Conservation (phyloP, 2,888 invertebrate species). For the Cephus runcator region DNA sequence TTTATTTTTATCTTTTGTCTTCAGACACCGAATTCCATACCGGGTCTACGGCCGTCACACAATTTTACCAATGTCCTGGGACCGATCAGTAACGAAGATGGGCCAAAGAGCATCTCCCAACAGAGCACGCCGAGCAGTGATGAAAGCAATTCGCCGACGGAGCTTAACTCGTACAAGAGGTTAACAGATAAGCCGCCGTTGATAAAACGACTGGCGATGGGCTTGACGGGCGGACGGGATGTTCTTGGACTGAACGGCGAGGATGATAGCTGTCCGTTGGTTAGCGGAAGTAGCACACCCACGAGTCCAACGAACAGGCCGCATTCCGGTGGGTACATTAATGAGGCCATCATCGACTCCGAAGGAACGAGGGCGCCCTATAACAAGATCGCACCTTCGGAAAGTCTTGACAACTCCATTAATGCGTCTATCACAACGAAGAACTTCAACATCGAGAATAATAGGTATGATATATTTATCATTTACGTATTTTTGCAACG, state of each 20-base stretch:
- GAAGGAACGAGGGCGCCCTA: slow-evolving; percentile 62
- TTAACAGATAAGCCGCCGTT: slow-evolving; percentile 85
- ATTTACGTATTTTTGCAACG: background rate
- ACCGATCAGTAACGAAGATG: slow-evolving; percentile 58
- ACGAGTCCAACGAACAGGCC: slow-evolving; percentile 75
- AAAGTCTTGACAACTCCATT: slow-evolving; percentile 59
- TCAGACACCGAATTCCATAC: slow-evolving; percentile 73
- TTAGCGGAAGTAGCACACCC: slow-evolving; percentile 76
- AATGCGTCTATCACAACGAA: slow-evolving; percentile 66
- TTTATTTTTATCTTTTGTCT: slow-evolving; percentile 9
- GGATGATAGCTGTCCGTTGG: slow-evolving; percentile 82
- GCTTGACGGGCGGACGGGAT: slow-evolving; percentile 69
- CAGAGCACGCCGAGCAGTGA: slow-evolving; percentile 79
- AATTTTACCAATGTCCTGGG: slow-evolving; percentile 68
- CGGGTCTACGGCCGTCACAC: slow-evolving; percentile 75
- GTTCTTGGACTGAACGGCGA: slow-evolving; percentile 66
- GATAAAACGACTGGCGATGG: slow-evolving; percentile 81
- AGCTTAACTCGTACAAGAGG: slow-evolving; percentile 86
- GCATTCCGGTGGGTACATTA: slow-evolving; percentile 82
- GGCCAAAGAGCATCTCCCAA: slow-evolving; percentile 64
- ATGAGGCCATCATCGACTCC: slow-evolving; percentile 79
- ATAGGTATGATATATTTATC: slow-evolving; percentile 53
- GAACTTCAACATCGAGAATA: slow-evolving; percentile 72
- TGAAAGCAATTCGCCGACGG: slow-evolving; percentile 88
- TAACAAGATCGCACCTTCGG: slow-evolving; percentile 56